A percentile compares a stretch with the other conserved stretches of the same genome.
Conservation (phyloP, 2,797 vertebrate species). For the Melanotaenia maccullochi region DNA sequence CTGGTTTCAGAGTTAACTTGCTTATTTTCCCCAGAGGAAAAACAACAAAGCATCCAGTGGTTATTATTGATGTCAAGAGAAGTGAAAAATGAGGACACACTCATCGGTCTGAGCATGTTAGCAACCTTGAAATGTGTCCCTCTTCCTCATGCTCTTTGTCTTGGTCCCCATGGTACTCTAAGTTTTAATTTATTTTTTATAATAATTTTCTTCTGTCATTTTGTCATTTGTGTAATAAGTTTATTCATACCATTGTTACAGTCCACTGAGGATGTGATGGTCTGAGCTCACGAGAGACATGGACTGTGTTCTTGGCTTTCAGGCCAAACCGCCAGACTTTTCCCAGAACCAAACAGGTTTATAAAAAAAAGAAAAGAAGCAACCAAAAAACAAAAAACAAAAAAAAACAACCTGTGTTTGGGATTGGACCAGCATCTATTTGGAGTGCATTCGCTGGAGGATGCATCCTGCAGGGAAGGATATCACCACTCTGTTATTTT, state of each 20-base stretch:
- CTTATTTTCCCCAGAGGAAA: slow-evolving; percentile 65
- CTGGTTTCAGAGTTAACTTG: slow-evolving; percentile 56
- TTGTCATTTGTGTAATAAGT: slow-evolving; percentile 44
- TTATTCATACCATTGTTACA: slow-evolving; percentile 50
- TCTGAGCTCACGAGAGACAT: slow-evolving; percentile 42
- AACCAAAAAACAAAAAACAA: too few relatives aligned
- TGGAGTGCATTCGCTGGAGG: slow-evolving; percentile 55
- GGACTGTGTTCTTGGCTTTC: slow-evolving; percentile 50
- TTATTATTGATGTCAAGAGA: slow-evolving; percentile 76
- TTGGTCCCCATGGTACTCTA: slow-evolving; percentile 60
- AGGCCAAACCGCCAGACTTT: slow-evolving; percentile 58
- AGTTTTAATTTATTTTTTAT: slow-evolving; percentile 21
- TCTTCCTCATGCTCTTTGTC: slow-evolving; percentile 67
- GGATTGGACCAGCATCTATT: slow-evolving; percentile 66
- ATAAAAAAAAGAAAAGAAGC: too few relatives aligned
- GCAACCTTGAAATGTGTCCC: slow-evolving; percentile 77
- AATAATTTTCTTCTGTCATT: slow-evolving; percentile 36
- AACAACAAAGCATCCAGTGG: slow-evolving; percentile 56
- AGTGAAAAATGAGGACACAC: slow-evolving; percentile 67
- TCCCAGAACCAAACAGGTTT: slow-evolving; percentile 57
- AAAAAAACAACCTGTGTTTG: slow-evolving; percentile 23
- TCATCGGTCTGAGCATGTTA: slow-evolving; percentile 76
- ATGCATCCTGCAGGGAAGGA: slow-evolving; percentile 54
- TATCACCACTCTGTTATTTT: slow-evolving; percentile 73
- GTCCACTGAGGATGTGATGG: slow-evolving; percentile 43